A percentile compares a stretch with the other conserved stretches of the same genome.
Evolutionary conservation across 1,140 invertebrate genomes (phyloP).

Genomic region (Drosophila sechellia): DNA sequence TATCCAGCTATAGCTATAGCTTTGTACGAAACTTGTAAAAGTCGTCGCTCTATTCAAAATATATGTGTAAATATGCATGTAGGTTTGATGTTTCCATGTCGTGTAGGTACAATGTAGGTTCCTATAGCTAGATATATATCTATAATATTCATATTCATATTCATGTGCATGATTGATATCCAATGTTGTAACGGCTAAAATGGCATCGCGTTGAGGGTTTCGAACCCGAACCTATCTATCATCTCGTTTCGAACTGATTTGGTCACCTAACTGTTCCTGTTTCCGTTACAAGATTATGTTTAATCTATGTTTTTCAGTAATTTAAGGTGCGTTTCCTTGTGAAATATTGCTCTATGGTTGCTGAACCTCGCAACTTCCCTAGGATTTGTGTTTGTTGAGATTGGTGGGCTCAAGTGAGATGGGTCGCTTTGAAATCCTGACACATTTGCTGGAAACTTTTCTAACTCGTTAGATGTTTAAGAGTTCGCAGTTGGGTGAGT

Average conservation of each 20-base stretch:
- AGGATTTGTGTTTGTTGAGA: conserved; percentile 24
- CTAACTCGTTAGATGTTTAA: no score
- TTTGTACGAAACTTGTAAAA: conserved; percentile 61
- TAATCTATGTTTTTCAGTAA: conserved; percentile 24
- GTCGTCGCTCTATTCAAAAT: conserved; percentile 74
- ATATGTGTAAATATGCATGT: conserved; percentile 53
- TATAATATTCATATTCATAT: conserved; percentile 32
- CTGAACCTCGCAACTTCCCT: conserved; percentile 22
- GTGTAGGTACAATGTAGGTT: conserved; percentile 75
- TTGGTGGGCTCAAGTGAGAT: conserved; percentile 8
- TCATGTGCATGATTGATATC: conserved; percentile 45
- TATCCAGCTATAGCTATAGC: conserved; percentile 15
- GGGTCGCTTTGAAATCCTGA: not conserved
- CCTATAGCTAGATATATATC: conserved; percentile 48
- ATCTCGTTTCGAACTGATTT: conserved; percentile 54
- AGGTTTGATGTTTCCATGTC: conserved; percentile 40
- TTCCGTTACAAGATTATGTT: conserved; percentile 53
- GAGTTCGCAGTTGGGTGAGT: no score
- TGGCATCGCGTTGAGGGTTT: conserved; percentile 61
- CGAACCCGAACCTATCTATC: conserved; percentile 49
- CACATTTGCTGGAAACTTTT: no score
- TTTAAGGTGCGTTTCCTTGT: conserved; percentile 39
- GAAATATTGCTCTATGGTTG: conserved; percentile 51
- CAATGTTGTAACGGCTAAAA: conserved; percentile 73
- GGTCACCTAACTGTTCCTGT: conserved; percentile 62